Evolutionary conservation across 2,113 vertebrate species (phyloP), one percentile per base, ranked within the genome.

Genomic region (Myotis yumanensis): DNA sequence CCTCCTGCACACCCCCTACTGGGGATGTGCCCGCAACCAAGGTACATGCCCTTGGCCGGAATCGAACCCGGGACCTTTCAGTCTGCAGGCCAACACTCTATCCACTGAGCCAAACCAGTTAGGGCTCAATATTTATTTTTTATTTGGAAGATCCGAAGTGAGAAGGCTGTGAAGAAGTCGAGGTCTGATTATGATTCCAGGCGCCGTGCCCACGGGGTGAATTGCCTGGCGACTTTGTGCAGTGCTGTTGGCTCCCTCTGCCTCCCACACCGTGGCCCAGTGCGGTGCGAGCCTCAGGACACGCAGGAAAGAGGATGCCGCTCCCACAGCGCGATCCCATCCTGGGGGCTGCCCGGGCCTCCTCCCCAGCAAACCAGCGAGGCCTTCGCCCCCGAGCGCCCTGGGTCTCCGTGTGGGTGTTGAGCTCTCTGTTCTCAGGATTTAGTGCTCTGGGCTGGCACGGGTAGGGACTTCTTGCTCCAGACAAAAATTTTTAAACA

Each of bases 101-200:
- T 43, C 40, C 40, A 43, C 40, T 43, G 40, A 43, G 40, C 40
- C 40, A 43, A 43, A 43, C 40, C 40, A 43, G 40, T 43, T 43
- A 43, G 40, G 40, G 6, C 40, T 43, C 40, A 43, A 43, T 43
- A 43, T 89, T 96, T 96, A 96, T 90, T 96, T 97, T 93, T 57
- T 15, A 96, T 94, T 95, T 96, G 90, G 91, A 90, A 97, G 96
- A 92, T 51, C 64, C 51, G 86, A 88, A 86, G 91, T 84, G 37
- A 96, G 96, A 43, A 96, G 59, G 71, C 97, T 97, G 96, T 96
- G 95, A 97, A 97, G 96, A 97, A 91, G 91, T 90, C 93, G 96
- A 90, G 94, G 97, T 93, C 94, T 96, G 96, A 93, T 92, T 96
- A 87, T 93, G 96, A 93, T 91, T 94, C 76, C 62, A 97, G 96